phyloP scores from a whole-genome alignment of 2,888 invertebrate species.

The Philonicus albiceps region DNA sequence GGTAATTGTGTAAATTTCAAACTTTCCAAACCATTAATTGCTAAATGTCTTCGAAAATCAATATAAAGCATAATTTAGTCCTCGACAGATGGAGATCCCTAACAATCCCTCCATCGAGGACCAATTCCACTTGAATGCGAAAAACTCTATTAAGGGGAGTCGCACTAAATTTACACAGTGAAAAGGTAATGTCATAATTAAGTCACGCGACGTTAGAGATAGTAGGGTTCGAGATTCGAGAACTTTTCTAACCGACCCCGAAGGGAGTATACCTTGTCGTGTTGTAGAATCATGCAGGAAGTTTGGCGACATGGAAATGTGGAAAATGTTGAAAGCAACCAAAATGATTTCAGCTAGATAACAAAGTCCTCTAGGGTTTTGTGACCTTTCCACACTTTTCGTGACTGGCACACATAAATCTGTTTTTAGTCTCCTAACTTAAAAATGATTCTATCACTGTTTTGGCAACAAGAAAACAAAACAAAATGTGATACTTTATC shows the following conservation, averaged over 20 bases:
- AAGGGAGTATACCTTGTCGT: background rate
- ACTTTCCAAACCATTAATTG: slow-evolving; percentile 24
- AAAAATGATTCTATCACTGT: background rate
- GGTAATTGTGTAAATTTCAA: slow-evolving; percentile 10
- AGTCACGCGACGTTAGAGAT: background rate
- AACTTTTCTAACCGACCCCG: background rate
- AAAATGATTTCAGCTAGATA: background rate
- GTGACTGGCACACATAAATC: background rate
- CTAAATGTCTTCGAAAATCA: slow-evolving; percentile 19
- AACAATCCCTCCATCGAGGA: background rate
- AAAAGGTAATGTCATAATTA: background rate
- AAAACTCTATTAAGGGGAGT: background rate
- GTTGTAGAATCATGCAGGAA: background rate
- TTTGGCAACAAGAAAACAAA: background rate
- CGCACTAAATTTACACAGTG: background rate
- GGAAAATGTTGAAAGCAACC: background rate
- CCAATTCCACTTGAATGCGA: background rate
- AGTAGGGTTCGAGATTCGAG: background rate
- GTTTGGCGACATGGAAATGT: background rate
- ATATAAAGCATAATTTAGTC: background rate
- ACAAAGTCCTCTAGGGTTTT: background rate
- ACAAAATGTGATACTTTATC: background rate
- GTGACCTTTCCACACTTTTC: background rate
- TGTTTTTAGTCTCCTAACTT: background rate
- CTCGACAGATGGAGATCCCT: background rate